These are phyloP conservation scores for Macropodus opercularis DNA, from an alignment of 2,797 vertebrate species.

Conservation along the genomic window DNA sequence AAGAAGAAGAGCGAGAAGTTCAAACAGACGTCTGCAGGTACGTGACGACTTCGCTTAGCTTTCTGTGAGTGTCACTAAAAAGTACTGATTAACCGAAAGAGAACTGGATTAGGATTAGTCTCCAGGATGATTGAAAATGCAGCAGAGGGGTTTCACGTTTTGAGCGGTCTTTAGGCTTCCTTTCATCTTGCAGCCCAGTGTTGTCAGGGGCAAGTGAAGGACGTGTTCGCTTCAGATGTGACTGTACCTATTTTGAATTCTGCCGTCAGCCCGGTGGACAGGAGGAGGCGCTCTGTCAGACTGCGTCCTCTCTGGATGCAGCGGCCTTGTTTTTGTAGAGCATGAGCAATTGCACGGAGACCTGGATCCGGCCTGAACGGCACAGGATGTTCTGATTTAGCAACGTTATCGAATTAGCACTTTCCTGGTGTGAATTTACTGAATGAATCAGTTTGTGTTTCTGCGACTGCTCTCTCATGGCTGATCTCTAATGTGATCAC, in stretches of 20 bases:
- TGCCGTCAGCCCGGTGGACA: conserved; percentile 37
- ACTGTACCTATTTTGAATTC: conserved; percentile 52
- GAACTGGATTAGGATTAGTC: conserved; percentile 30
- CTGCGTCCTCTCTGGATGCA: conserved; percentile 26
- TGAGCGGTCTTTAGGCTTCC: conserved; percentile 51
- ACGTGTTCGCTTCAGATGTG: conserved; percentile 42
- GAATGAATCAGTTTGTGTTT: conserved; percentile 38
- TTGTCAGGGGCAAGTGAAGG: conserved; percentile 60
- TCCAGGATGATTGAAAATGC: conserved; percentile 54
- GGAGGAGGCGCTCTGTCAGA: conserved; percentile 41
- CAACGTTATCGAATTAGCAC: conserved; percentile 25
- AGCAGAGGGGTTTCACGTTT: conserved; percentile 48
- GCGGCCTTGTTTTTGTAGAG: conserved; percentile 13
- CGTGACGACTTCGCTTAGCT: background rate
- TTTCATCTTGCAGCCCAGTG: conserved; percentile 56
- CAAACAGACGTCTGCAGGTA: conserved; percentile 97
- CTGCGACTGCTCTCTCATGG: conserved; percentile 9
- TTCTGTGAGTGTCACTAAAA: conserved; percentile 4
- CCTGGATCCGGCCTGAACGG: conserved; percentile 26
- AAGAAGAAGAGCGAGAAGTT: conserved; percentile 99
- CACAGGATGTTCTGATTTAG: conserved; percentile 43
- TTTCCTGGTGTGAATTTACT: conserved; percentile 39
- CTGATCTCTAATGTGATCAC: background rate
- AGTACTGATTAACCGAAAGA: background rate
- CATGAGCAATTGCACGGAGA: conserved; percentile 26